Percentiles rank a stretch among this genome's conserved stretches.
These are phyloP conservation scores for Aphidius colemani DNA, from an alignment of 2,888 invertebrate genomes.

Conservation along the genomic window DNA sequence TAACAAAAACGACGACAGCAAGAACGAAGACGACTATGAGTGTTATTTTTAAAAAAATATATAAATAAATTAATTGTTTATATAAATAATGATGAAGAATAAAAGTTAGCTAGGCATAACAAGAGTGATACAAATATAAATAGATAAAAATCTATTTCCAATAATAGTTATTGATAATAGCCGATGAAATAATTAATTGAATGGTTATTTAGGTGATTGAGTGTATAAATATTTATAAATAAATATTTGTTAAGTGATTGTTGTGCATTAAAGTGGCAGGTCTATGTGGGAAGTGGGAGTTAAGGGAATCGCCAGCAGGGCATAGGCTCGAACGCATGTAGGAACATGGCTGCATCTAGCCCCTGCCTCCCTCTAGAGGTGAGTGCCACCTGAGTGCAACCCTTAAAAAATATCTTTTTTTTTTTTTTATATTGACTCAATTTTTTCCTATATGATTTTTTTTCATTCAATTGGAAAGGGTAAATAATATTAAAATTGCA, in stretches of 20 bases:
- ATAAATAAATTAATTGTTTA: constrained; percentile 27
- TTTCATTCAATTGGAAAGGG: too few species aligned
- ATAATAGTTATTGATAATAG: neutral
- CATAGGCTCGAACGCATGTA: constrained; percentile 60
- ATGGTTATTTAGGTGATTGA: neutral
- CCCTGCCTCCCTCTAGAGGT: constrained; percentile 61
- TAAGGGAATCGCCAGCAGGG: constrained; percentile 56
- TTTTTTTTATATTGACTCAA: too few species aligned
- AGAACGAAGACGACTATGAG: constrained; percentile 22
- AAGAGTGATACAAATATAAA: too few species aligned
- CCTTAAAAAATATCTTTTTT: neutral
- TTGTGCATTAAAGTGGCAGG: constrained; percentile 39
- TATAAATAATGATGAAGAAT: constrained; percentile 13
- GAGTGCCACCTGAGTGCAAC: constrained; percentile 44
- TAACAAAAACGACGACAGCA: constrained; percentile 27
- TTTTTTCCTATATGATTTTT: too few species aligned
- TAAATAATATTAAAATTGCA: too few species aligned
- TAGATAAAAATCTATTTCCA: too few species aligned
- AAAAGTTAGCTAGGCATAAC: too few species aligned
- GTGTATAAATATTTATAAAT: constrained; percentile 23
- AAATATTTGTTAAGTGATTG: constrained; percentile 29
- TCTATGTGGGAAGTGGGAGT: constrained; percentile 34
- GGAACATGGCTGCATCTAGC: constrained; percentile 61
- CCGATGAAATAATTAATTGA: too few species aligned
- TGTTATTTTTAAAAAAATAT: constrained; percentile 25